Evolutionary conservation across 1,140 invertebrate species (phyloP).

Genomic region (Paraescarpia echinospica): DNA sequence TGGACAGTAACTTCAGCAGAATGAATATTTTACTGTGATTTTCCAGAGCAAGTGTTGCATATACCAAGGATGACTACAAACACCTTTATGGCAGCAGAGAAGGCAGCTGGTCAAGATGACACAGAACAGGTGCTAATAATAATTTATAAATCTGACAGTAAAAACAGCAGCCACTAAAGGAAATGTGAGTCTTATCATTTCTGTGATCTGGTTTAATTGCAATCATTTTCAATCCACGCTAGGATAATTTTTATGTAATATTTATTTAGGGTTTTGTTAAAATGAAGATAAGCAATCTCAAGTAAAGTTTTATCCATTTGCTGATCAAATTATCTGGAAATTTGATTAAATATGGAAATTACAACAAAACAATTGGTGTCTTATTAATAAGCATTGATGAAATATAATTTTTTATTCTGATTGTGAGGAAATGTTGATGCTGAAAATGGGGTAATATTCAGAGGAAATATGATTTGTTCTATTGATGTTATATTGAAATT

Average conservation of each 20-base stretch:
- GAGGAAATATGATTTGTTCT: not conserved
- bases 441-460: not conserved
- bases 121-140: not conserved
- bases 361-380: not conserved
- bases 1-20: not conserved
- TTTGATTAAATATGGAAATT: not conserved
- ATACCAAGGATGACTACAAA: not conserved
- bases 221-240: not conserved
- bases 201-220: not conserved
- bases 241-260: not conserved
- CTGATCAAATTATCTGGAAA: not conserved
- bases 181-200: not conserved
- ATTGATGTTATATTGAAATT: not conserved
- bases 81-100: not conserved
- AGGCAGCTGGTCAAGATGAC: not conserved
- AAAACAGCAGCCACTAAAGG: not conserved
- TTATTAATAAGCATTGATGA: not conserved
- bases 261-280: not conserved
- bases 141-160: not conserved
- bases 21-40: not conserved
- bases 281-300: not conserved
- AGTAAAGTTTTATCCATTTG: not conserved
- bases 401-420: not conserved
- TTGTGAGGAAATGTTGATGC: not conserved
- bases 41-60: not conserved